A percentile compares a stretch with the other conserved stretches of the same genome.
phyloP scores from a whole-genome alignment of 2,797 vertebrate genomes.

The Phaenicophaeus curvirostris region DNA sequence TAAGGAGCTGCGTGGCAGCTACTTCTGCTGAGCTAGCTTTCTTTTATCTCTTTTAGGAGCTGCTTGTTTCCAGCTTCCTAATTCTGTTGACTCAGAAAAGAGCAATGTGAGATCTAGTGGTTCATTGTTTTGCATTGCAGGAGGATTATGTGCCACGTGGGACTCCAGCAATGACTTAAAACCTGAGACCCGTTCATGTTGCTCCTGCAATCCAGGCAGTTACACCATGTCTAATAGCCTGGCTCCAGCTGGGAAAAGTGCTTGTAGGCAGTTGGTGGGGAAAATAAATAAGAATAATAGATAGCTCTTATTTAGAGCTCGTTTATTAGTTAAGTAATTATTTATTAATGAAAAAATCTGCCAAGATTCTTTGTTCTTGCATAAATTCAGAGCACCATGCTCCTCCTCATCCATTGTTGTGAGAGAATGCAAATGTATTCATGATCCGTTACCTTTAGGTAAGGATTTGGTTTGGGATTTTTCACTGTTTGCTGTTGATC shows the following conservation, averaged over 20 bases:
- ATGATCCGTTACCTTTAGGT: background rate
- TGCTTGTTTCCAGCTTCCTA: background rate
- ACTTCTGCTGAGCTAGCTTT: background rate
- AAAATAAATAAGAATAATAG: background rate
- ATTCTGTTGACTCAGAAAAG: background rate
- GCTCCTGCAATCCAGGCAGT: background rate
- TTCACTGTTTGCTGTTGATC: slow-evolving; percentile 9
- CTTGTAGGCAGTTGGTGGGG: background rate
- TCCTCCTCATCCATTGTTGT: background rate
- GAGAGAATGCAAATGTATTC: background rate
- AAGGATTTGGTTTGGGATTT: background rate
- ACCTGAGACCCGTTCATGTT: background rate
- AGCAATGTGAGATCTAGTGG: background rate
- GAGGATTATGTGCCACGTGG: background rate
- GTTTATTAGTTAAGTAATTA: too few species aligned
- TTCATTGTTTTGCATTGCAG: background rate
- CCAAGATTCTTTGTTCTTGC: background rate
- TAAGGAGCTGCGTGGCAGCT: background rate
- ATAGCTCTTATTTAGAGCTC: background rate
- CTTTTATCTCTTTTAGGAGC: background rate
- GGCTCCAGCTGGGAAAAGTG: background rate
- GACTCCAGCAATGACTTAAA: background rate
- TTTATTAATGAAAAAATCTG: too few species aligned
- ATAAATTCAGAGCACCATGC: background rate
- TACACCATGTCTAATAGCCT: background rate